Evolutionary conservation across 2,797 vertebrate species (phyloP).

Genomic region (Esox masquinongy): DNA sequence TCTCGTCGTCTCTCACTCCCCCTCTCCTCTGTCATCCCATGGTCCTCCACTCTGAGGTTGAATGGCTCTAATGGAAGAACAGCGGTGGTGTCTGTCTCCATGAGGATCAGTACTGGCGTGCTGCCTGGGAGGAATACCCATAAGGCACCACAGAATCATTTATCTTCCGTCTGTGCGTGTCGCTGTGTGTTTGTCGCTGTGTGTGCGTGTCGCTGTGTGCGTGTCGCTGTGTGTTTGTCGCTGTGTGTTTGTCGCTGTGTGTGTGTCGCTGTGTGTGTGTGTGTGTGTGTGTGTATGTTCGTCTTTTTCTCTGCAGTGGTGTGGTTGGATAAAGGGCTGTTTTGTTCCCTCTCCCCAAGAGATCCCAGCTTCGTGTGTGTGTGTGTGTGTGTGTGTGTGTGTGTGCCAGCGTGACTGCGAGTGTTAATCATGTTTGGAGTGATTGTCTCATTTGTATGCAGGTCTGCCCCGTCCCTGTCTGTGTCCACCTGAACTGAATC

Average conservation of each 20-base stretch:
- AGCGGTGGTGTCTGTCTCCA: constrained; percentile 61
- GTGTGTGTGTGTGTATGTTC: neutral
- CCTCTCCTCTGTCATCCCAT: neutral
- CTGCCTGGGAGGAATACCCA: constrained; percentile 72
- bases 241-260: neutral
- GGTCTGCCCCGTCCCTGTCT: neutral
- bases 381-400: neutral
- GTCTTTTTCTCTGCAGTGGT: constrained; percentile 1
- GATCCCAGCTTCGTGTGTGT: constrained; percentile 25
- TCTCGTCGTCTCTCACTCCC: neutral
- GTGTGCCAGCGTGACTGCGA: constrained; percentile 4
- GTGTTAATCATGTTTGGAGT: neutral
- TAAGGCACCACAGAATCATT: constrained; percentile 61
- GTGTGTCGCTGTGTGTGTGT: neutral
- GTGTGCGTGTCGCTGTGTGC: neutral
- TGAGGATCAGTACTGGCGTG: constrained; percentile 53
- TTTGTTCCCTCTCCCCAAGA: constrained; percentile 56
- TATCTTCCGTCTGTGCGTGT: neutral
- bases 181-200: neutral
- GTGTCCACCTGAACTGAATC: neutral
- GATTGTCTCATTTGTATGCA: neutral
- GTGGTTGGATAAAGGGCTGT: neutral
- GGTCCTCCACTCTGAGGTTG: neutral
- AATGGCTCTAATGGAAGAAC: constrained; percentile 3
- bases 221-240: constrained; percentile 1